A percentile compares a stretch with the other conserved stretches of the same genome.
Conservation (phyloP, 2,113 vertebrate genomes). For the Cheirogaleus medius region DNA sequence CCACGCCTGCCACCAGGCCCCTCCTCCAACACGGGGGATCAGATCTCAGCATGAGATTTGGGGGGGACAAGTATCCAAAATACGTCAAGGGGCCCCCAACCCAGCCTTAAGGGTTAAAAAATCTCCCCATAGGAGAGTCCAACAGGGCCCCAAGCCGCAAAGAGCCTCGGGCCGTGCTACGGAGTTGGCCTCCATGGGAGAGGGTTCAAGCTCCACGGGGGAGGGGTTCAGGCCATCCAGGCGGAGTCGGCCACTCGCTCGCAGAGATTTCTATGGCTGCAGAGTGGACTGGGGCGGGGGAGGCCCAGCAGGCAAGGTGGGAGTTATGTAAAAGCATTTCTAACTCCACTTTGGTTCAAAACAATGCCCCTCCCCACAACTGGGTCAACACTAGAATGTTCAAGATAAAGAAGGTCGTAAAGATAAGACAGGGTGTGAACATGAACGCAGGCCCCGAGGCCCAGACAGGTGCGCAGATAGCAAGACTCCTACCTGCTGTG, state of each 20-base stretch:
- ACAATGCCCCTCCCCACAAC: not conserved
- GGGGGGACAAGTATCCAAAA: too few relatives aligned
- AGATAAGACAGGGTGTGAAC: constrained; percentile 40
- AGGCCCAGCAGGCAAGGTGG: not conserved
- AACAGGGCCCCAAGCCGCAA: not conserved
- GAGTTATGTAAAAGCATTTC: not conserved
- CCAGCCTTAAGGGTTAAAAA: not conserved
- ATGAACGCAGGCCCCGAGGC: not conserved
- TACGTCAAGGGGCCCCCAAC: not conserved
- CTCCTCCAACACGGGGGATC: too few relatives aligned
- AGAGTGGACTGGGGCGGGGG: too few relatives aligned
- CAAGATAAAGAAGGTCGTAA: constrained; percentile 40
- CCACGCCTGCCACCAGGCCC: too few relatives aligned
- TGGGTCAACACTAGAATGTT: not conserved
- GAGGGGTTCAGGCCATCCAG: too few relatives aligned
- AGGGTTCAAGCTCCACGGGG: too few relatives aligned
- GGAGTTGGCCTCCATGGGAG: not conserved
- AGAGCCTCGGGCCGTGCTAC: not conserved
- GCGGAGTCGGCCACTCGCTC: too few relatives aligned
- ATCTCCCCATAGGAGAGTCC: not conserved
- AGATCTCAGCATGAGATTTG: too few relatives aligned
- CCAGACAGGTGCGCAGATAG: constrained; percentile 25
- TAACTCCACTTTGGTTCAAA: not conserved
- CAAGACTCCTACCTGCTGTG: not conserved
- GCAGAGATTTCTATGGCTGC: not conserved